Evolutionary conservation across 1,140 invertebrate genomes (phyloP).

Genomic region (honey bee (Apis mellifera)): Amel_HAv3.1 CM009936.2:11457001-11457500

Average conservation of each 20-base stretch:
- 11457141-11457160: no score
- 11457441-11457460: slow-evolving; percentile 75
- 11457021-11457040: no score
- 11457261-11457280: no score
- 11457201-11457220: no score
- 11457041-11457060: no score
- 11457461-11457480: slow-evolving; percentile 81
- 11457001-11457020: no score
- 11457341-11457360: slow-evolving; percentile 55
- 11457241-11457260: not conserved
- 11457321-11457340: slow-evolving; percentile 57
- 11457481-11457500: slow-evolving; percentile 26
- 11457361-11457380: slow-evolving; percentile 34
- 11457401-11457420: slow-evolving; percentile 69
- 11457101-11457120: no score
- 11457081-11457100: no score
- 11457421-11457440: slow-evolving; percentile 62
- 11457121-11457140: no score
- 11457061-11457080: no score
- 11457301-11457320: slow-evolving; percentile 60
- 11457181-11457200: no score
- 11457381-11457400: slow-evolving; percentile 53
- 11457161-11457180: no score
- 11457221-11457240: not conserved
- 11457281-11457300: slow-evolving; percentile 53